A percentile compares a stretch with the other conserved stretches of the same genome.
These are phyloP conservation scores for Scleropages formosus DNA, from an alignment of 2,797 vertebrate genomes.

Conservation along the genomic window DNA sequence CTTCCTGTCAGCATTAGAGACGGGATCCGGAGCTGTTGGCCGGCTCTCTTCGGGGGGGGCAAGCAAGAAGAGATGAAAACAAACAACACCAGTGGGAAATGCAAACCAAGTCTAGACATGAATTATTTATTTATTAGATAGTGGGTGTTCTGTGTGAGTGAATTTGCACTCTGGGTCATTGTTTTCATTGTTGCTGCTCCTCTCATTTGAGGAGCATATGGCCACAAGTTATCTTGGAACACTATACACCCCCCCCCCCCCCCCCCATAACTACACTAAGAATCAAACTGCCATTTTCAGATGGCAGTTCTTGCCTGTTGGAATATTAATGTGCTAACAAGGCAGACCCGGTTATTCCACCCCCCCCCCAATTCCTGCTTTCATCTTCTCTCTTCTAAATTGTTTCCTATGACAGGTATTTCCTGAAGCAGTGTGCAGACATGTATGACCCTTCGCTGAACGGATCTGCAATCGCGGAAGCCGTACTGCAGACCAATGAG, in stretches of 20 bases:
- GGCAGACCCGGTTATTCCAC: not conserved
- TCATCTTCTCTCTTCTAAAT: not conserved
- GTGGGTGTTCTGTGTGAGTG: not conserved
- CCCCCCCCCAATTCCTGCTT: not conserved
- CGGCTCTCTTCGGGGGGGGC: not conserved
- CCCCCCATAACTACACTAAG: not conserved
- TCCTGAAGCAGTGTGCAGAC: slow-evolving; percentile 59
- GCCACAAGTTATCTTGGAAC: not conserved
- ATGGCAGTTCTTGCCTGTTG: not conserved
- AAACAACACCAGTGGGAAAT: not conserved
- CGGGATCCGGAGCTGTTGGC: not conserved
- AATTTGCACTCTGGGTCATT: not conserved
- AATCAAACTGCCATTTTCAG: not conserved
- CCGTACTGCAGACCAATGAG: slow-evolving; percentile 62
- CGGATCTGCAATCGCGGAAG: slow-evolving; percentile 41
- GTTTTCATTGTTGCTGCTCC: not conserved
- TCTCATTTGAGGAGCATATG: not conserved
- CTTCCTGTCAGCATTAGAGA: not conserved
- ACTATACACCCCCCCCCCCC: not conserved
- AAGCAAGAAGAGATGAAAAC: not conserved
- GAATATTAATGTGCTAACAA: not conserved
- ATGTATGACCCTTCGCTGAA: slow-evolving; percentile 57
- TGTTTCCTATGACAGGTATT: slow-evolving; percentile 48
- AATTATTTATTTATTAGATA: not conserved
- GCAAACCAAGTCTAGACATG: not conserved